Evolutionary conservation across 2,888 invertebrate species (phyloP).

Genomic region (Habroteleia sp.): DNA sequence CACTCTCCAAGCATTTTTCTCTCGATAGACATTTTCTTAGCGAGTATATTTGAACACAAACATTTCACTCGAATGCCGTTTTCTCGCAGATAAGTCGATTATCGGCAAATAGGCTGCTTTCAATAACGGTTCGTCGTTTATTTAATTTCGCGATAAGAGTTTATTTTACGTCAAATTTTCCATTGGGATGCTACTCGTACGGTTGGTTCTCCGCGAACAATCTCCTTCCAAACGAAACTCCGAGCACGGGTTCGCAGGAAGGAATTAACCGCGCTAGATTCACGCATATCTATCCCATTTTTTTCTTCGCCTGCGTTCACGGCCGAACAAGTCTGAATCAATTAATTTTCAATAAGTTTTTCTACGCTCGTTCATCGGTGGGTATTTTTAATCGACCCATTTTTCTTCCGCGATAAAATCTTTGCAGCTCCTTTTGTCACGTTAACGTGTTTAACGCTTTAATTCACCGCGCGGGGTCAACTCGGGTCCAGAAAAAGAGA

Average conservation of each 20-base stretch:
- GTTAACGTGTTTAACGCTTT: slow-evolving; percentile 24
- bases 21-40: too few relatives aligned
- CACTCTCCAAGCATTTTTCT: too few relatives aligned
- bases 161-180: slow-evolving; percentile 16
- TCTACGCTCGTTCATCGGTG: slow-evolving; percentile 11
- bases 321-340: slow-evolving; percentile 32
- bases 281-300: neutral
- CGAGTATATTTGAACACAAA: too few relatives aligned
- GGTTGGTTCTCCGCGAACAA: slow-evolving; percentile 1
- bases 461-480: slow-evolving; percentile 30
- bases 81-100: slow-evolving; percentile 18
- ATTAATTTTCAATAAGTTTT: slow-evolving; percentile 49
- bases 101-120: slow-evolving; percentile 1
- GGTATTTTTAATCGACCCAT: slow-evolving; percentile 42
- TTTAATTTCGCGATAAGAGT: slow-evolving; percentile 7
- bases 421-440: slow-evolving; percentile 13
- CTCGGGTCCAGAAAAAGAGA: slow-evolving; percentile 4
- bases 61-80: too few relatives aligned
- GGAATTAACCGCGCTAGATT: neutral
- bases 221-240: neutral
- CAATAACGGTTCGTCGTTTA: slow-evolving; percentile 11
- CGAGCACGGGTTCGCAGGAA: neutral
- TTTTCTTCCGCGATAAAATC: slow-evolving; percentile 41
- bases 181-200: slow-evolving; percentile 8
- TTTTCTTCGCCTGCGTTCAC: slow-evolving; percentile 11